Evolutionary conservation across 2,113 vertebrate species (phyloP).

Genomic region (Etia nguti): DNA sequence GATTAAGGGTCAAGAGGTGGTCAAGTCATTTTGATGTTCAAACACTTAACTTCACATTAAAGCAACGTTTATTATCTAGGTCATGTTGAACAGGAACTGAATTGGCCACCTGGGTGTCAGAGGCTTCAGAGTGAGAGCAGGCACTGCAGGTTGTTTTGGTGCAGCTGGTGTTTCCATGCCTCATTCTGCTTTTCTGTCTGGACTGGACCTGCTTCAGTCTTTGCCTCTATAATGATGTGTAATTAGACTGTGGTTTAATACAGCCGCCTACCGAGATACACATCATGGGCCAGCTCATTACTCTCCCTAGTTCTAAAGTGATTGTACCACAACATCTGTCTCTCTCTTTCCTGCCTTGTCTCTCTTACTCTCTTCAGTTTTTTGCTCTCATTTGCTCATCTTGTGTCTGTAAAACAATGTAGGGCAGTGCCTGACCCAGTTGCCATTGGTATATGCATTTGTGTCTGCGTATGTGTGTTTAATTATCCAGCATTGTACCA

Average conservation of each 20-base stretch:
- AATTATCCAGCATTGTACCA: constrained; percentile 56
- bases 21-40: not conserved
- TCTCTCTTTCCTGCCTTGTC: constrained; percentile 15
- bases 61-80: not conserved
- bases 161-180: constrained; percentile 17
- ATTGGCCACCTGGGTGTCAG: not conserved
- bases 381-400: constrained; percentile 48
- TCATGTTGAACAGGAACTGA: not conserved
- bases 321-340: constrained; percentile 39
- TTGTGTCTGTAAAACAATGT: constrained; percentile 61
- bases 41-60: not conserved
- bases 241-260: constrained; percentile 51
- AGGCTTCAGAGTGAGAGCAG: not conserved
- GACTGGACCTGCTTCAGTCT: constrained; percentile 1
- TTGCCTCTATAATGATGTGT: constrained; percentile 36
- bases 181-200: not conserved
- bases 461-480: constrained; percentile 36
- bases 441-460: constrained; percentile 45
- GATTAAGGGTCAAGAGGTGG: not conserved
- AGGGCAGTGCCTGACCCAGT: constrained; percentile 69
- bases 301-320: constrained; percentile 5
- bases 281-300: constrained; percentile 37
- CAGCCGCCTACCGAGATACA: constrained; percentile 7
- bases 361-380: constrained; percentile 14
- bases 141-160: not conserved